Conservation (phyloP, 2,888 invertebrate species). For the Melanchra persicariae region DNA sequence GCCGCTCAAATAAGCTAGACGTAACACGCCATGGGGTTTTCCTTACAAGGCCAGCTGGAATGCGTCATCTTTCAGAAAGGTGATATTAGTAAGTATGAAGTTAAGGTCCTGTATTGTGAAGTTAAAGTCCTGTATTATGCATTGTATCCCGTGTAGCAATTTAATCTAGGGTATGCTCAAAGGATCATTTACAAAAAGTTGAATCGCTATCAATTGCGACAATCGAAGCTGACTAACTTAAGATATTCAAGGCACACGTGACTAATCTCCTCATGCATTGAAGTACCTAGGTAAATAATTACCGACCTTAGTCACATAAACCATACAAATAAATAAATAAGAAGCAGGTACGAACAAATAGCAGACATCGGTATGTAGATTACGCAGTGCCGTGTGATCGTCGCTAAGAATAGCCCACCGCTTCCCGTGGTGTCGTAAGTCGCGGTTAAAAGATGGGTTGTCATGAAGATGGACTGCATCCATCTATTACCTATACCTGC, state of each 20-base stretch:
- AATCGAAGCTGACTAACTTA: slow-evolving; percentile 10
- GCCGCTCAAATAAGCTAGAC: not conserved
- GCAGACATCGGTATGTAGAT: slow-evolving; percentile 58
- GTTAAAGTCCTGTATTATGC: too few species aligned
- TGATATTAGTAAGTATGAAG: too few species aligned
- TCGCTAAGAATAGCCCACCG: slow-evolving; percentile 52
- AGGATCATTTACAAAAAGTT: not conserved
- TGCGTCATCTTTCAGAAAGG: too few species aligned
- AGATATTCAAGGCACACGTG: slow-evolving; percentile 1
- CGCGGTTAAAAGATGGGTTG: slow-evolving; percentile 47
- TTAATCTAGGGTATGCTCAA: too few species aligned
- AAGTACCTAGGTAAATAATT: slow-evolving; percentile 10
- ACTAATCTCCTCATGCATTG: slow-evolving; percentile 20
- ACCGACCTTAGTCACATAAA: slow-evolving; percentile 6
- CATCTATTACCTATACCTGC: slow-evolving; percentile 42
- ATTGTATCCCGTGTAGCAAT: not conserved
- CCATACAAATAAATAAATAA: slow-evolving; percentile 32
- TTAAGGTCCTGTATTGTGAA: too few species aligned
- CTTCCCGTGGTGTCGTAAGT: slow-evolving; percentile 55
- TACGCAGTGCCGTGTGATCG: slow-evolving; percentile 55
- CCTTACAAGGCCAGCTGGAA: too few species aligned
- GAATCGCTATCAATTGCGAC: not conserved
- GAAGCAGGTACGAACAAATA: slow-evolving; percentile 49
- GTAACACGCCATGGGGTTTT: too few species aligned
- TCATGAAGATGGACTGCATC: slow-evolving; percentile 57